Base-by-base conservation (phyloP, 2,888 invertebrate genomes). In the Chymomyza caudatula region DNA sequence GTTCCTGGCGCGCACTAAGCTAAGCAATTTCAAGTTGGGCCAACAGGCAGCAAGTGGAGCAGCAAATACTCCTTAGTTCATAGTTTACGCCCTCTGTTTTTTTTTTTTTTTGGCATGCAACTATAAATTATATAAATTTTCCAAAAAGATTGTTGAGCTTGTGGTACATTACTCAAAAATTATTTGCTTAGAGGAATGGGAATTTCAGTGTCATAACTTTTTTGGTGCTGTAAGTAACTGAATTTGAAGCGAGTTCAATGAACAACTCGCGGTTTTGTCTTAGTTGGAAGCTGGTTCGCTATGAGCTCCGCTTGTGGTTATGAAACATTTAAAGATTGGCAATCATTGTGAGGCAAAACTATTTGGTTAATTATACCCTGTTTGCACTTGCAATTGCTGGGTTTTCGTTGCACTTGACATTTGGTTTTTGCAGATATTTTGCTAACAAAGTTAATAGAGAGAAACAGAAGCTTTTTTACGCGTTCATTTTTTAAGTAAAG, bases 1-100 rank as follows among this genome's bases (percentile, higher is more conserved):
- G 86, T 71, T 81, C 68, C 47, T 64, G 67, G 64, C 59, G 67
- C 63, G 60, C 74, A 68, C 85, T 78, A 75, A 77, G 86, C 83
- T 68, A 74, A 71, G 71, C 80, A 79, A 73, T 73, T 73, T 80
- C 60, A 29, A 64, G 73, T 71, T 71, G 53, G 56, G 59, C 65
- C 64, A 60, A 60, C 60, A 3, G 5, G 8, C 42, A 37, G 25
- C n/a, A 25, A 55, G 42, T 19, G 8, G 47, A 19, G 17, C 3
- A 53, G 19, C 20, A 54, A 15, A 43, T 57, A 57, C 65, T 65
- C 65, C 65, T 64, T 65, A 66, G 63, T 71, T 64, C 69, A 67
- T 67, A 72, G 77, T 74, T 74, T 61, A 17, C 47, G 65, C 60
- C 52, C 61, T 29, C 57, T 60, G 64, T 65, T 66, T 53, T 60